Percentiles rank a stretch among this genome's conserved stretches.
Conservation (phyloP, 2,888 invertebrate species). For the Drosophila incognita region DNA sequence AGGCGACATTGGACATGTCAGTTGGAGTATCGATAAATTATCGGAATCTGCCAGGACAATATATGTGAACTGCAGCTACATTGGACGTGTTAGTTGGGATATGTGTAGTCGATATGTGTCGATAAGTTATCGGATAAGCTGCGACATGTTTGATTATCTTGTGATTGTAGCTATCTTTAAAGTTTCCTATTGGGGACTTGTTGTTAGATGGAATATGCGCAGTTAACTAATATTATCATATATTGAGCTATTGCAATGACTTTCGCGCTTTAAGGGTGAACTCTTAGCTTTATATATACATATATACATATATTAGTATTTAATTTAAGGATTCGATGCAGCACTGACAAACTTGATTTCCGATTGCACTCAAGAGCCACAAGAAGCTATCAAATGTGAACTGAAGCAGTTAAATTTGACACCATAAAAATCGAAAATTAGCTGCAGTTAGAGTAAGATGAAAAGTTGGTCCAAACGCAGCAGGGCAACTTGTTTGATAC, state of each 20-base stretch:
- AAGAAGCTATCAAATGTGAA: constrained; percentile 18
- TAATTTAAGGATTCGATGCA: too few relatives aligned
- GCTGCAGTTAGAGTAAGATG: constrained; percentile 19
- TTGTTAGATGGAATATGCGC: too few relatives aligned
- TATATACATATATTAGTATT: too few relatives aligned
- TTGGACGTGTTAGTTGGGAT: neutral
- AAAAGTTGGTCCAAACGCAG: constrained; percentile 16
- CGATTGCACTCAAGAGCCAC: neutral
- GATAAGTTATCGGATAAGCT: neutral
- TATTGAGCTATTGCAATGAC: neutral
- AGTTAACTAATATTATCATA: neutral
- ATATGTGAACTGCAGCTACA: neutral
- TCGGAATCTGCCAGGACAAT: neutral
- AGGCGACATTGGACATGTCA: neutral
- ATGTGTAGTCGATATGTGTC: neutral
- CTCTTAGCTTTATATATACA: neutral
- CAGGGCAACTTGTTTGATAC: constrained; percentile 21
- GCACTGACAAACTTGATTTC: neutral
- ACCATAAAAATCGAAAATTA: constrained; percentile 10
- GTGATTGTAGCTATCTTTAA: neutral
- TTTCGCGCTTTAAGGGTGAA: neutral
- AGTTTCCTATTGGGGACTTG: neutral
- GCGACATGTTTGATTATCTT: neutral
- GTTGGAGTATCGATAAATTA: neutral
- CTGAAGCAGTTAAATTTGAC: constrained; percentile 33